Evolutionary conservation across 2,888 invertebrate species (phyloP).

Genomic region (Oligia fasciuncula): DNA sequence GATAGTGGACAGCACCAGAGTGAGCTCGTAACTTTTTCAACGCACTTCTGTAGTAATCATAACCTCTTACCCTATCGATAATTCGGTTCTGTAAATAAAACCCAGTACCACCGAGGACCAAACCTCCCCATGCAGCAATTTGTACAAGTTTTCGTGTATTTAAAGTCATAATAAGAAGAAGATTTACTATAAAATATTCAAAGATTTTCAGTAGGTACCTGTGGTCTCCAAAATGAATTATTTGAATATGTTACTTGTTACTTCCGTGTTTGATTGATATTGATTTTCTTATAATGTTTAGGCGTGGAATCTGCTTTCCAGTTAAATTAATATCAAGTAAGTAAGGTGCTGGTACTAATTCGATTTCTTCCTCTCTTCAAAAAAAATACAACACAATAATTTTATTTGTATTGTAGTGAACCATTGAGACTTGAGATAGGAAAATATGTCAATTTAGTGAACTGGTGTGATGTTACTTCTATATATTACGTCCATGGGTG

Average conservation of each 20-base stretch:
- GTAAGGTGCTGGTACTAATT: neutral
- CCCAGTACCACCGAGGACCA: slow-evolving; percentile 89
- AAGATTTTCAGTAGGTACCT: slow-evolving; percentile 25
- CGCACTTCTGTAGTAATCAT: slow-evolving; percentile 92
- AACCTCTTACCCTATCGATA: slow-evolving; percentile 88
- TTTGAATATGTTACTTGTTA: slow-evolving; percentile 2
- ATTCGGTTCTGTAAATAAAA: slow-evolving; percentile 87
- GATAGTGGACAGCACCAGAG: slow-evolving; percentile 90
- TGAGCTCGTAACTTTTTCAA: slow-evolving; percentile 90
- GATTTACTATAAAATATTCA: neutral
- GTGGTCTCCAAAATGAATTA: slow-evolving; percentile 1
- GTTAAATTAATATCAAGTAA: neutral
- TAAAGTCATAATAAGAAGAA: slow-evolving; percentile 76
- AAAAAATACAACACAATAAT: neutral
- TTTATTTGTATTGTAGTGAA: too few species aligned
- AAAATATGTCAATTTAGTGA: too few species aligned
- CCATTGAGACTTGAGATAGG: too few species aligned
- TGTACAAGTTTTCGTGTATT: slow-evolving; percentile 90
- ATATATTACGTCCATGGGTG: too few species aligned
- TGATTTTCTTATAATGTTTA: neutral
- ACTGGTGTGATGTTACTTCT: too few species aligned
- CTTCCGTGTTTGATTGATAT: neutral
- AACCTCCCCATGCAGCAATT: slow-evolving; percentile 91
- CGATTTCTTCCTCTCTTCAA: too few species aligned
- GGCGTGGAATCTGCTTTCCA: neutral